A percentile compares a stretch with the other conserved stretches of the same genome.
phyloP scores from a whole-genome alignment of 1,140 invertebrate species.

The Drosophila jambulina region DNA sequence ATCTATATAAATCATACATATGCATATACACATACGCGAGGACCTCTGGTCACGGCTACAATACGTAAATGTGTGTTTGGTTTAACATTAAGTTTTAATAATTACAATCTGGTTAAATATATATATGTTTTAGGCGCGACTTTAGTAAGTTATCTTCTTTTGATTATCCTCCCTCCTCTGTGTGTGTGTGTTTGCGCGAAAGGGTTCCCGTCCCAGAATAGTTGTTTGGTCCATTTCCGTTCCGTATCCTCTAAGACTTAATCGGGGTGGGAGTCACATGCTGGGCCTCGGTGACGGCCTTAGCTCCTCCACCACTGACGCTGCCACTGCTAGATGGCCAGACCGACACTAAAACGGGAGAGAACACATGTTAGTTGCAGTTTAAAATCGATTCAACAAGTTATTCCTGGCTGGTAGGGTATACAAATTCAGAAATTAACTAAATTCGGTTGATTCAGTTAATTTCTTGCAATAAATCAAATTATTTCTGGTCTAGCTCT shows the following conservation, averaged over 20 bases:
- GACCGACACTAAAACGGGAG: constrained; percentile 68
- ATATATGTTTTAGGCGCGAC: constrained; percentile 26
- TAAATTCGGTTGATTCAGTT: too few species aligned
- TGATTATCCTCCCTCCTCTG: constrained; percentile 27
- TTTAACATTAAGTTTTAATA: constrained; percentile 70
- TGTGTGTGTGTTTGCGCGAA: constrained; percentile 37
- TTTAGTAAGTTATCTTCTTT: constrained; percentile 56
- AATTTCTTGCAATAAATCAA: neutral
- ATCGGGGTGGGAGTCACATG: neutral
- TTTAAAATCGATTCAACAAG: constrained; percentile 4
- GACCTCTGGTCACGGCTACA: constrained; percentile 42
- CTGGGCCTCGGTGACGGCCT: constrained; percentile 31
- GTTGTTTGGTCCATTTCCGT: constrained; percentile 38
- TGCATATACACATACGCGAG: constrained; percentile 22
- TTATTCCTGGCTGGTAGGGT: neutral
- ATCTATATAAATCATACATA: constrained; percentile 40
- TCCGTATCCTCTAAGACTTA: constrained; percentile 20
- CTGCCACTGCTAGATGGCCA: constrained; percentile 70
- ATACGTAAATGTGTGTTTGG: constrained; percentile 47
- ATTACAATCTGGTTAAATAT: constrained; percentile 60
- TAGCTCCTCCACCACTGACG: constrained; percentile 45
- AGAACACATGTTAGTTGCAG: constrained; percentile 7
- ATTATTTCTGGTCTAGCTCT: neutral
- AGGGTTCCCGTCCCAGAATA: constrained; percentile 43
- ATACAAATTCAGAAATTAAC: too few species aligned